A percentile compares a stretch with the other conserved stretches of the same genome.
phyloP scores from a whole-genome alignment of 2,888 invertebrate species.

The Saturnia japonica region DNA sequence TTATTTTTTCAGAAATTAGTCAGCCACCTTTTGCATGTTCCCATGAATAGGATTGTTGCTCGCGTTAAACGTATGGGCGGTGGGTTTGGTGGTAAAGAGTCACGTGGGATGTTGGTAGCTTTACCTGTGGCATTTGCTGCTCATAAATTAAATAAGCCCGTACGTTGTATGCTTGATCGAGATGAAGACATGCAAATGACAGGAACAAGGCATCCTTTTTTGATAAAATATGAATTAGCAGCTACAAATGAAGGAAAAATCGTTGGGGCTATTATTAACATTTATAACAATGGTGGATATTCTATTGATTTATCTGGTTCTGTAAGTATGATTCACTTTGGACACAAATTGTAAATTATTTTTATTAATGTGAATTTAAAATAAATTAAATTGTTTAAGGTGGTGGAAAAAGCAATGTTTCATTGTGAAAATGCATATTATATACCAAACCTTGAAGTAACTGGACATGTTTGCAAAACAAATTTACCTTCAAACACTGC shows the following conservation, averaged over 20 bases:
- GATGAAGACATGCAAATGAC: conserved; percentile 96
- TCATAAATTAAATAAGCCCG: conserved; percentile 87
- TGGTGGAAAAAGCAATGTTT: conserved; percentile 91
- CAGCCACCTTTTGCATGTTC: conserved; percentile 86
- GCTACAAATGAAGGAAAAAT: conserved; percentile 89
- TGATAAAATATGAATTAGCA: conserved; percentile 91
- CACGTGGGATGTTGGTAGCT: conserved; percentile 84
- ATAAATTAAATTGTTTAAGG: conserved; percentile 67
- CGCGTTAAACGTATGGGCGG: conserved; percentile 95
- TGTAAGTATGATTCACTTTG: conserved; percentile 72
- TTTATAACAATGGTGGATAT: conserved; percentile 92
- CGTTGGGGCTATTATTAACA: conserved; percentile 85
- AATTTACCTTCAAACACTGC: conserved; percentile 96
- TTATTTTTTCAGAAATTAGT: conserved; percentile 84
- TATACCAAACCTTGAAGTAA: conserved; percentile 87
- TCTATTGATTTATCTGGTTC: conserved; percentile 90
- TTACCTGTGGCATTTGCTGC: conserved; percentile 92
- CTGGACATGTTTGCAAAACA: conserved; percentile 90
- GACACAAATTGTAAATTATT: not conserved
- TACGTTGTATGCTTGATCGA: conserved; percentile 94
- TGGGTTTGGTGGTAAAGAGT: conserved; percentile 98
- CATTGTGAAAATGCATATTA: conserved; percentile 93
- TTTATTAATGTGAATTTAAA: not conserved
- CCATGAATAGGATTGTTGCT: conserved; percentile 87
- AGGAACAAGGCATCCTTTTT: conserved; percentile 95